A percentile compares a stretch with the other conserved stretches of the same genome.
phyloP scores from a whole-genome alignment of 2,888 invertebrate species.

The Drosophila differens region DNA sequence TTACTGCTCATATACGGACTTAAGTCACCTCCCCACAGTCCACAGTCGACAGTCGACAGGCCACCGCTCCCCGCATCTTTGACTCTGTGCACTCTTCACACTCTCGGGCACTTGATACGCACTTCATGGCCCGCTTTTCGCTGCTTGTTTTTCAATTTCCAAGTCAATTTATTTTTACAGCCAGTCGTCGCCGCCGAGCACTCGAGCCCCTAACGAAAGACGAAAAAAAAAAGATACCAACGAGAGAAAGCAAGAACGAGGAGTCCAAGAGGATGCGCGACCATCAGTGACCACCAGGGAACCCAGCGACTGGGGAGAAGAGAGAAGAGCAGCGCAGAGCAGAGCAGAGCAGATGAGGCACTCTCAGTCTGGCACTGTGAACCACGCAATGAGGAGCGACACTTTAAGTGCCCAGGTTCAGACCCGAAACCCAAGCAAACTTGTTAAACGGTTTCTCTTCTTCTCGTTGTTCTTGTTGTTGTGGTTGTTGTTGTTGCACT shows the following conservation, averaged over 20 bases:
- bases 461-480: conserved; percentile 7
- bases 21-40: conserved; percentile 8
- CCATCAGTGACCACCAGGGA: conserved; percentile 11
- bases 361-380: conserved; percentile 55
- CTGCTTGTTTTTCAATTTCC: conserved; percentile 75
- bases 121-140: conserved; percentile 59
- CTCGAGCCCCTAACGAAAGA: conserved; percentile 34
- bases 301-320: background rate
- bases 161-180: conserved; percentile 81
- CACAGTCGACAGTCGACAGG: background rate
- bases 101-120: conserved; percentile 53
- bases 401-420: conserved; percentile 64
- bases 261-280: conserved; percentile 53
- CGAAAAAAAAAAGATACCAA: background rate
- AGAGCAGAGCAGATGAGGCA: conserved; percentile 23
- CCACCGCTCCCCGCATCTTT: conserved; percentile 14
- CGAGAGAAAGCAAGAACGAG: background rate
- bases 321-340: conserved; percentile 6
- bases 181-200: conserved; percentile 48
- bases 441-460: conserved; percentile 49
- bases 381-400: conserved; percentile 74
- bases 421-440: conserved; percentile 48
- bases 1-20: conserved; percentile 53
- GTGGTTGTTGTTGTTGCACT: conserved; percentile 10
- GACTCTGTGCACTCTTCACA: conserved; percentile 11